Evolutionary conservation across 35 echinoderm and acorn worm species (phyloP).

Genomic region (Amphiura filiformis): DNA sequence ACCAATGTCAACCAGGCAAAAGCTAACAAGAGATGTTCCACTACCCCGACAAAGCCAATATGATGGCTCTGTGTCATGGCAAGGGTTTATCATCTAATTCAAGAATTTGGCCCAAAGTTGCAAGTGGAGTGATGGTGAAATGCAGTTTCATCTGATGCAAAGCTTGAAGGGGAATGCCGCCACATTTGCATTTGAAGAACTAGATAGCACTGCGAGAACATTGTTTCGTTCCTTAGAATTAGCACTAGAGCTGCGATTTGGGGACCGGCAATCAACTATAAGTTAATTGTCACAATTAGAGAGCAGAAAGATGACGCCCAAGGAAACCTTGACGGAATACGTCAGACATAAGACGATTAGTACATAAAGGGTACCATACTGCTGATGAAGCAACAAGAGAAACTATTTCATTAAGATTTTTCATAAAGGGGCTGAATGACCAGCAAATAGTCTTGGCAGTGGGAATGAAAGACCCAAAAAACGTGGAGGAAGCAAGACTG

Average conservation of each 20-base stretch:
- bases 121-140: conserved; percentile 1
- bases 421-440: conserved; percentile 28
- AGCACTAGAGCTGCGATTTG: conserved; percentile 29
- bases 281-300: conserved; percentile 19
- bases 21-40: too few species aligned
- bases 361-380: conserved; percentile 22
- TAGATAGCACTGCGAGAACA: neutral
- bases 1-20: too few species aligned
- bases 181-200: conserved; percentile 38
- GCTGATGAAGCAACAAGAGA: conserved; percentile 36
- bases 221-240: neutral
- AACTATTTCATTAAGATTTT: conserved; percentile 24
- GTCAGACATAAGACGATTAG: conserved; percentile 20
- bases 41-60: neutral
- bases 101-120: conserved; percentile 15
- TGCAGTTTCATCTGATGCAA: neutral
- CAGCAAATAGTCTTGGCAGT: conserved; percentile 41
- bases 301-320: neutral
- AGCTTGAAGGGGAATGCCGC: conserved; percentile 26
- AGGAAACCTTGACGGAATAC: conserved; percentile 40
- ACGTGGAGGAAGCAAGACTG: conserved; percentile 15
- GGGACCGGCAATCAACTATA: neutral
- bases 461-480: conserved; percentile 40
- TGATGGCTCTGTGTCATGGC: neutral
- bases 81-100: conserved; percentile 32